phyloP scores from a whole-genome alignment of 2,113 vertebrate genomes.

The Bujurquina vittata region DNA sequence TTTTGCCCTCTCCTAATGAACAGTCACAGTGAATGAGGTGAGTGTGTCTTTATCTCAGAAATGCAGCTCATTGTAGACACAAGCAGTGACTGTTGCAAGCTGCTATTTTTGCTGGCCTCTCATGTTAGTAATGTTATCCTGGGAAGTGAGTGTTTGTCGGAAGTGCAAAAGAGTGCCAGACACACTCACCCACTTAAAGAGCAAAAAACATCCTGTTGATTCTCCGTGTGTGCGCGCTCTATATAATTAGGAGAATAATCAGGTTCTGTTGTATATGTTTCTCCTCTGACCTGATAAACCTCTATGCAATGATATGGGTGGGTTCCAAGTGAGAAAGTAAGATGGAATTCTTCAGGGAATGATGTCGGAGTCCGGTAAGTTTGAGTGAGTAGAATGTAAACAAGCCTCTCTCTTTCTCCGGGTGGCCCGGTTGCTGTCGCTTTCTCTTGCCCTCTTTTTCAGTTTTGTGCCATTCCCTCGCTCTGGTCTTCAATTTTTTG shows the following conservation, averaged over 20 bases:
- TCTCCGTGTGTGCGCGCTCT: slow-evolving; percentile 2
- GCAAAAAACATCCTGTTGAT: slow-evolving; percentile 62
- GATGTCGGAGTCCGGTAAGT: slow-evolving; percentile 36
- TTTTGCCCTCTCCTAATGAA: neutral
- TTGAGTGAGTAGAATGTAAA: slow-evolving; percentile 70
- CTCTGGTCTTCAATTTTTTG: neutral
- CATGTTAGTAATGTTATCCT: slow-evolving; percentile 18
- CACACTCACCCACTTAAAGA: slow-evolving; percentile 47
- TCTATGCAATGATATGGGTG: neutral
- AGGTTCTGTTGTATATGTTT: slow-evolving; percentile 7
- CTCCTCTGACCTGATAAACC: slow-evolving; percentile 16
- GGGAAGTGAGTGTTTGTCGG: slow-evolving; percentile 39
- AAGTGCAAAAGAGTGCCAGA: slow-evolving; percentile 37
- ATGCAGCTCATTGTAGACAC: slow-evolving; percentile 8
- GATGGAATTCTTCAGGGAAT: slow-evolving; percentile 37
- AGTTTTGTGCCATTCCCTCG: neutral
- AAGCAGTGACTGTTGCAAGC: slow-evolving; percentile 4
- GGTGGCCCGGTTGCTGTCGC: slow-evolving; percentile 34
- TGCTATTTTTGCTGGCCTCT: slow-evolving; percentile 25
- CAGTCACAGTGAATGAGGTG: neutral
- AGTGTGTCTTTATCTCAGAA: slow-evolving; percentile 21
- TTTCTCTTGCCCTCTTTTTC: neutral
- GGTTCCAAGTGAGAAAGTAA: slow-evolving; percentile 11
- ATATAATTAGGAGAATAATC: slow-evolving; percentile 17
- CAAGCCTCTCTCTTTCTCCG: slow-evolving; percentile 23